These are phyloP conservation scores for Drosophila orena DNA, from an alignment of 1,140 invertebrate genomes.

Conservation along the genomic window DNA sequence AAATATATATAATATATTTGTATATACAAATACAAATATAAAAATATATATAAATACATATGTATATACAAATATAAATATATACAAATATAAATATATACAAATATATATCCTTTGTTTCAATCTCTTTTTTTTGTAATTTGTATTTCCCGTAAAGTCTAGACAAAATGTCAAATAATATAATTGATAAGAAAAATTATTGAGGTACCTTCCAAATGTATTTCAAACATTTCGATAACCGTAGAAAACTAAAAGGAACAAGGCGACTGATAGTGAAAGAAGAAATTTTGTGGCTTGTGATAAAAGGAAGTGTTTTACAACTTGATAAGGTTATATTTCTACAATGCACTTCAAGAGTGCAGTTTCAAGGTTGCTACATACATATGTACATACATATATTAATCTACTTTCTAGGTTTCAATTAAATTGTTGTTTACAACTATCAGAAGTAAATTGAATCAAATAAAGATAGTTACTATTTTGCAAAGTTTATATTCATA, in stretches of 20 bases:
- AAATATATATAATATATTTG: too few species aligned
- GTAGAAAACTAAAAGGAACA: background rate
- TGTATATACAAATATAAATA: too few species aligned
- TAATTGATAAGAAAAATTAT: conserved; percentile 1
- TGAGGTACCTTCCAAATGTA: conserved; percentile 1
- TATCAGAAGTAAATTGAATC: background rate
- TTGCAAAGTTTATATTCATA: too few species aligned
- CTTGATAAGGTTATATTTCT: background rate
- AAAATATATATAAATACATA: background rate
- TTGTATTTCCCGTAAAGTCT: conserved; percentile 39
- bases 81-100: background rate
- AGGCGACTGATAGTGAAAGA: background rate
- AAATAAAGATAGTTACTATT: background rate
- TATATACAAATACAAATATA: too few species aligned
- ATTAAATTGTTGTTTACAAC: background rate
- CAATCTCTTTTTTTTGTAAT: background rate
- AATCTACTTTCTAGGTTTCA: background rate
- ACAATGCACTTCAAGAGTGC: background rate
- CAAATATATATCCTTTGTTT: too few species aligned
- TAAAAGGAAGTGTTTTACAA: background rate
- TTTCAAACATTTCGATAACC: conserved; percentile 4
- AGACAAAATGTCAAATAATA: background rate
- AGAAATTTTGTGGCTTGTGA: conserved; percentile 9
- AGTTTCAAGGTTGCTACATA: background rate
- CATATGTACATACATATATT: background rate